Evolutionary conservation across 2,113 vertebrate species (phyloP).

Genomic region (Eurypyga helias): DNA sequence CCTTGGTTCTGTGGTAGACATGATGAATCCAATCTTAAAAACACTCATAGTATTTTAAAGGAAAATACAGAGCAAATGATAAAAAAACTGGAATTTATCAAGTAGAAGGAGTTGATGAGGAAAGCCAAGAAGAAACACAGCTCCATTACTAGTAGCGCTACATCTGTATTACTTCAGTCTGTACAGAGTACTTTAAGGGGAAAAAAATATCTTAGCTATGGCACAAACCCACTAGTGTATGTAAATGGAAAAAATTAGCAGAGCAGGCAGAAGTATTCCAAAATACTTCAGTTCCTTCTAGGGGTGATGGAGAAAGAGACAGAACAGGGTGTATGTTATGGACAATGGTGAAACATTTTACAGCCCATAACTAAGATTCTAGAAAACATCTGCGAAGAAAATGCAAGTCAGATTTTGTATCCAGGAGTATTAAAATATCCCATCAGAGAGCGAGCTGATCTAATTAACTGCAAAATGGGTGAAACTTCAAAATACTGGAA

Average conservation of each 20-base stretch:
- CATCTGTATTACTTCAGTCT: background rate
- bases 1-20: background rate
- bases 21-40: background rate
- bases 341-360: background rate
- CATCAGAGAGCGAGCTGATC: background rate
- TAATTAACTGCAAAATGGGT: background rate
- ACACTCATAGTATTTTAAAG: background rate
- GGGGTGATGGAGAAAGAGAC: background rate
- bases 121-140: background rate
- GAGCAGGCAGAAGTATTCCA: background rate
- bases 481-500: background rate
- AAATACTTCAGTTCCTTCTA: conserved; percentile 2
- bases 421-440: background rate
- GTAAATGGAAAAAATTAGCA: conserved; percentile 1
- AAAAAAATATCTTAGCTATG: background rate
- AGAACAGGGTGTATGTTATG: background rate
- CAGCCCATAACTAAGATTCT: background rate
- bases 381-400: conserved; percentile 12
- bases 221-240: background rate
- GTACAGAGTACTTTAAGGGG: background rate
- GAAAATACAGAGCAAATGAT: background rate
- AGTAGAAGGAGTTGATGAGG: background rate
- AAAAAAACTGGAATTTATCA: background rate
- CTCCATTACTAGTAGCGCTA: background rate
- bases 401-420: background rate